Conservation (phyloP, 2,888 invertebrate species). For the Labia minor region DNA sequence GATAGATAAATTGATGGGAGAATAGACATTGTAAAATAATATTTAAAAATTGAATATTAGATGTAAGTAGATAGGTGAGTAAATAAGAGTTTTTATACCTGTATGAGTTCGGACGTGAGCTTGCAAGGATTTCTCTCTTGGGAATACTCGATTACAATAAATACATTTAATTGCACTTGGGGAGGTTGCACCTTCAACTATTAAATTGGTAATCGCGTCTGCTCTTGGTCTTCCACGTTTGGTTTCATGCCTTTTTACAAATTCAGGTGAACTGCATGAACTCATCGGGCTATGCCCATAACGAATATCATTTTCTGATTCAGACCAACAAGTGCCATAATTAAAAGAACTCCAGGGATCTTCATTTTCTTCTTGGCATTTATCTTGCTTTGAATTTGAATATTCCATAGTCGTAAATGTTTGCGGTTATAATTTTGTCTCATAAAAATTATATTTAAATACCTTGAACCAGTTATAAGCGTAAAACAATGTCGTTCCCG, state of each 20-base stretch:
- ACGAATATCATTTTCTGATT: constrained; percentile 13
- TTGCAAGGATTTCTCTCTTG: constrained; percentile 62
- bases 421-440: not conserved
- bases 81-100: too few species aligned
- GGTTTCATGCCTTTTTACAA: constrained; percentile 31
- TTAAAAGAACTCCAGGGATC: not conserved
- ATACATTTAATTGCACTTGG: constrained; percentile 59
- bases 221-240: constrained; percentile 59
- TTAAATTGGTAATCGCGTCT: constrained; percentile 54
- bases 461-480: not conserved
- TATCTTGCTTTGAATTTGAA: not conserved
- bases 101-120: constrained; percentile 56
- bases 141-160: constrained; percentile 60
- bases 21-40: too few species aligned
- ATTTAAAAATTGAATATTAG: too few species aligned
- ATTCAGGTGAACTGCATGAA: constrained; percentile 23
- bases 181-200: constrained; percentile 57
- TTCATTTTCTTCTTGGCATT: not conserved
- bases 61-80: too few species aligned
- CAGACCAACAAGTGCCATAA: not conserved
- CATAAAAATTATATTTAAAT: too few species aligned
- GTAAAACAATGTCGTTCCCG: not conserved
- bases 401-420: not conserved
- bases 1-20: too few species aligned
- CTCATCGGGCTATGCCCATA: constrained; percentile 24